Evolutionary conservation across 2,797 vertebrate genomes (phyloP), one percentile per base, ranked within the genome.

Genomic region (Halcyon badia): DNA sequence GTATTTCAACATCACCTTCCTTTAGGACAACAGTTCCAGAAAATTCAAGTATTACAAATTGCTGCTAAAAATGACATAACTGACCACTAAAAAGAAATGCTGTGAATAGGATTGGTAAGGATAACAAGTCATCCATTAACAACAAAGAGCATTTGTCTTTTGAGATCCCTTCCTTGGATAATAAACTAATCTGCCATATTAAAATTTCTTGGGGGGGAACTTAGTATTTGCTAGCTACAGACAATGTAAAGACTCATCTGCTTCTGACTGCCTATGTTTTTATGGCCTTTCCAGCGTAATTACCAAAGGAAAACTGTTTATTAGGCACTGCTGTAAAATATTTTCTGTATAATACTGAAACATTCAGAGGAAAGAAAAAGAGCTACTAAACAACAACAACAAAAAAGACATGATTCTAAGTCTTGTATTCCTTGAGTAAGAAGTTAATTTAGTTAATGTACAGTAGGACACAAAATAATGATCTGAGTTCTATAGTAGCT

Each of bases 381-480:
- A 57, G 8, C 24, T 58, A 65, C 42, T 72, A 82, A 95, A 90
- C 19, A 89, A 42, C 17, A 42, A 42, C 41, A 42, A 77, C 90
- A 94, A 31, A 18, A 62, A 14, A 44, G 26, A 69, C 33, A 89
- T 61, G 62, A 87, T 37, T 80, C 25, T 9, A 75, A 21, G 12
- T 46, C 48, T 88, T 78, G 26, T 65, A 65, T 78, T 96, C 17
- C 25, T 91, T 75, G 39, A 85, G 35, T 21, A 94, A 78, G 54
- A 91, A 76, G 8, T 26, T 2, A 76, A 79, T 76, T 69, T 87
- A 51, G 19, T 76, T 91, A 84, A 52, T 30, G 25, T 94, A 66
- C 41, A 60, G 22, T 70, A 72, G 54, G 48, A 81, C 21, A 86
- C 17, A 95, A 95, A 93, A 90, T 84, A 95, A 95, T 83, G 61